phyloP scores from a whole-genome alignment of 2,888 invertebrate genomes.

The Habroteleia sp. region DNA sequence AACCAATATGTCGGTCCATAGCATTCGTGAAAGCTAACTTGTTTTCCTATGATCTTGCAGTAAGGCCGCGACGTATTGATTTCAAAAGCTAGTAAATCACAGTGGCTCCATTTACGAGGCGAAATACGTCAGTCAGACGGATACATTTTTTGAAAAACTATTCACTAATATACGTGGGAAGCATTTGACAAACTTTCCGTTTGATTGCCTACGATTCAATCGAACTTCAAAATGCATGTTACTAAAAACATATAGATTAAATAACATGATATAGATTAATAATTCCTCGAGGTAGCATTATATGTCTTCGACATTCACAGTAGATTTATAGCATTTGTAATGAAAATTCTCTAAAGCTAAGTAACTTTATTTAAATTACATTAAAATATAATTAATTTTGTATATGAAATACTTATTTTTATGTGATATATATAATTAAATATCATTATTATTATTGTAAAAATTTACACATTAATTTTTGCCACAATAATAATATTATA shows the following conservation, averaged over 20 bases:
- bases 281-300: not conserved
- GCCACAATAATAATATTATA: too few relatives aligned
- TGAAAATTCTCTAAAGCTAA: too few relatives aligned
- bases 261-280: constrained; percentile 10
- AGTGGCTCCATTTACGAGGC: constrained; percentile 13
- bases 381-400: too few relatives aligned
- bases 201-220: not conserved
- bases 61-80: constrained; percentile 17
- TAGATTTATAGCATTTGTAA: too few relatives aligned
- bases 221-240: not conserved
- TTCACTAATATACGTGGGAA: constrained; percentile 16
- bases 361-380: too few relatives aligned
- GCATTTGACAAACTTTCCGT: constrained; percentile 10
- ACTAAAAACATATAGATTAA: not conserved
- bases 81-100: constrained; percentile 32
- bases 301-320: not conserved
- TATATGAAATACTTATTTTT: too few relatives aligned
- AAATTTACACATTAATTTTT: too few relatives aligned
- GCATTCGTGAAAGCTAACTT: constrained; percentile 18
- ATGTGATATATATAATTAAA: too few relatives aligned
- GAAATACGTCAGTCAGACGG: not conserved
- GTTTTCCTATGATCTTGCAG: constrained; percentile 44
- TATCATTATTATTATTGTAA: too few relatives aligned
- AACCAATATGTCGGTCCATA: constrained; percentile 65
- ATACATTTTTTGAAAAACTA: not conserved